phyloP scores from a whole-genome alignment of 1,140 invertebrate species.

The Drosophila truncata region DNA sequence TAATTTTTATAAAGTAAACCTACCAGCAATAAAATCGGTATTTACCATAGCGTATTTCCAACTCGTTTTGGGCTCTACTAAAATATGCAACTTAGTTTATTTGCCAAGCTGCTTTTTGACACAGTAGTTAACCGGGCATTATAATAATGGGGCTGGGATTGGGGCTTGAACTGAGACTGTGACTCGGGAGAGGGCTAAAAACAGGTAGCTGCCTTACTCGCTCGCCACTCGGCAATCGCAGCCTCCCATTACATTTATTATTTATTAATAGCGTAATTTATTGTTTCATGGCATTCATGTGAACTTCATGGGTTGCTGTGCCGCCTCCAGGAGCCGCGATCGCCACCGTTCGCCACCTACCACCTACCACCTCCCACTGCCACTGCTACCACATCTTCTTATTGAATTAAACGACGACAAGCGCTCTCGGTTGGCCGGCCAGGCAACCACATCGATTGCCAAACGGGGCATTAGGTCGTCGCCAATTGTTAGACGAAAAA shows the following conservation, averaged over 20 bases:
- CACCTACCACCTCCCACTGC: neutral
- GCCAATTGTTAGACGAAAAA: constrained; percentile 82
- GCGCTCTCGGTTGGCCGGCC: constrained; percentile 42
- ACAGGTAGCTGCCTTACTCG: constrained; percentile 66
- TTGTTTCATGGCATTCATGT: constrained; percentile 85
- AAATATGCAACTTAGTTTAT: constrained; percentile 55
- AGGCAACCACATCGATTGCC: constrained; percentile 60
- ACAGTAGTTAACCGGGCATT: constrained; percentile 69
- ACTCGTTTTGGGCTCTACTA: constrained; percentile 2
- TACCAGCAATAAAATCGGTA: accelerated
- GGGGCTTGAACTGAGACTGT: neutral
- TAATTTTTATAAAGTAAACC: neutral
- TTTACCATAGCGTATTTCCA: constrained; percentile 29
- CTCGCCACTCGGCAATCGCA: constrained; percentile 53
- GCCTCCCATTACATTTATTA: constrained; percentile 84
- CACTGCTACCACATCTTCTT: constrained; percentile 50
- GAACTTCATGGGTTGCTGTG: constrained; percentile 68
- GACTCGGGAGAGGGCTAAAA: constrained; percentile 36
- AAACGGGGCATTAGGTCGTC: constrained; percentile 81
- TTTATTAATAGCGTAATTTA: constrained; percentile 85
- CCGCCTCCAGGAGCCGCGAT: constrained; percentile 29
- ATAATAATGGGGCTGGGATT: constrained; percentile 60
- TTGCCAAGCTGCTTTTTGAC: constrained; percentile 73
- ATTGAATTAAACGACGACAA: constrained; percentile 80
- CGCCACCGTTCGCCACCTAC: constrained; percentile 21